Percentiles rank a stretch among this genome's conserved stretches.
phyloP scores from a whole-genome alignment of 2,888 invertebrate species.

The Pyrocoelia pectoralis region DNA sequence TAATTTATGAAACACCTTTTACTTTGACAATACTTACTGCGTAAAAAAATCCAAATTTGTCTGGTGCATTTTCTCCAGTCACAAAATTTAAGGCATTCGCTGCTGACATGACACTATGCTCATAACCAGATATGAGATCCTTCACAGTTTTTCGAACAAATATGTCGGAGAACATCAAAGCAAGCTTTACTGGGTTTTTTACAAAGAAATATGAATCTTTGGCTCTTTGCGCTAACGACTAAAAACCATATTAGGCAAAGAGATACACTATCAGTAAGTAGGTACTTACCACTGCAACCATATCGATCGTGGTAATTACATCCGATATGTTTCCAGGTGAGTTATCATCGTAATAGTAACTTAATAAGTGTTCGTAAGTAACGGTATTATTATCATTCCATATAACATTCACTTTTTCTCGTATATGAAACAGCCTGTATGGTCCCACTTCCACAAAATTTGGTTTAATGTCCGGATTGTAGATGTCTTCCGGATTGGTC shows the following conservation, averaged over 20 bases:
- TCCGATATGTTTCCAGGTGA: constrained; percentile 58
- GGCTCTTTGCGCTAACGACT: constrained; percentile 10
- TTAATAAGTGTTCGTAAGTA: constrained; percentile 71
- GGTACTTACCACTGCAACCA: constrained; percentile 12
- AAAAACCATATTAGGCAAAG: not conserved
- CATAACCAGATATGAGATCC: constrained; percentile 1
- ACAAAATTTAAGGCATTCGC: constrained; percentile 3
- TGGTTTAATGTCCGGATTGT: constrained; percentile 64
- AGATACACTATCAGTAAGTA: not conserved
- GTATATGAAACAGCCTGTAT: constrained; percentile 71
- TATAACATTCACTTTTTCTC: constrained; percentile 74
- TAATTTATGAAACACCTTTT: too few species aligned
- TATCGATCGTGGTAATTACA: constrained; percentile 52
- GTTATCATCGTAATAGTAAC: constrained; percentile 74
- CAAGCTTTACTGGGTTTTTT: not conserved
- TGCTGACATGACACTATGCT: not conserved
- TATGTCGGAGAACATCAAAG: constrained; percentile 9
- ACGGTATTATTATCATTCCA: constrained; percentile 77
- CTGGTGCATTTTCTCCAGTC: constrained; percentile 14
- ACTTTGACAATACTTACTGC: constrained; percentile 12
- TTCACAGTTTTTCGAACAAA: constrained; percentile 2
- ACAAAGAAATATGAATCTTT: not conserved
- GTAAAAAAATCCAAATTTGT: constrained; percentile 16
- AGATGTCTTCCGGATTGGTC: constrained; percentile 63
- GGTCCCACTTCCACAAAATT: constrained; percentile 68